Base-by-base conservation (phyloP, 2,797 vertebrate species). In the Coluber constrictor region DNA sequence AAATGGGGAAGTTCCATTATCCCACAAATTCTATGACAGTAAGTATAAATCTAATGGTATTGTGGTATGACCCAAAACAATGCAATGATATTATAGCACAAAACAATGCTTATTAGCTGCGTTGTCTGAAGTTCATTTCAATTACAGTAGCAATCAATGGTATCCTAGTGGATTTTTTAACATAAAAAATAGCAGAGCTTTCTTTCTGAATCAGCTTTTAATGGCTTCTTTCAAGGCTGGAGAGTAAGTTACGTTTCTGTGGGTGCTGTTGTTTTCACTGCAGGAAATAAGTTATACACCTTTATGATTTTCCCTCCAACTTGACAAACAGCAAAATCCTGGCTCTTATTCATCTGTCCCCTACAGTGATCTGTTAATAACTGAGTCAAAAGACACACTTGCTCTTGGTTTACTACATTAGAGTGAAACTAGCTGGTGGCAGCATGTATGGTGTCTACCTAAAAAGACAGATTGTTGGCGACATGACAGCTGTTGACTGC, bases 291-390 rank as follows among this genome's bases (percentile, higher is more conserved):
- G 86, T 87, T 79, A 93, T 16, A 5, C 20, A 12, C 54, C 92
- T 56, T 79, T 87, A 54, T 57, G 51, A 86, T 90, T 96, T 94
- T 93, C 88, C 43, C 20, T 51, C 47, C 59, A 13, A 47, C 6
- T 92, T 96, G 47, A 94, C 51, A 91, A 92, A 92, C 90, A 94
- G 56, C 90, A 66, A 93, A 93, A 37, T 57, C 88, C 5, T 27
- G 57, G 3, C 27, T 95, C 54, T 47, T 12, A 51, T 96, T 95
- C 61, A 47, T 93, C 70, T 51, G 83, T 95, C 1, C 43, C 91
- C 60, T 94, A n/a, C 32, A 90, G 92, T 94, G 95, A 94, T 93
- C 90, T 95, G 59, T 92, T 97, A 96, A 94, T 96, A 95, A 94
- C 15, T 91, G 87, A 95, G 16, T 32, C 74, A 94, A 61, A 93